phyloP scores from a whole-genome alignment of 2,797 vertebrate genomes.

The Phylloscopus collybita region DNA sequence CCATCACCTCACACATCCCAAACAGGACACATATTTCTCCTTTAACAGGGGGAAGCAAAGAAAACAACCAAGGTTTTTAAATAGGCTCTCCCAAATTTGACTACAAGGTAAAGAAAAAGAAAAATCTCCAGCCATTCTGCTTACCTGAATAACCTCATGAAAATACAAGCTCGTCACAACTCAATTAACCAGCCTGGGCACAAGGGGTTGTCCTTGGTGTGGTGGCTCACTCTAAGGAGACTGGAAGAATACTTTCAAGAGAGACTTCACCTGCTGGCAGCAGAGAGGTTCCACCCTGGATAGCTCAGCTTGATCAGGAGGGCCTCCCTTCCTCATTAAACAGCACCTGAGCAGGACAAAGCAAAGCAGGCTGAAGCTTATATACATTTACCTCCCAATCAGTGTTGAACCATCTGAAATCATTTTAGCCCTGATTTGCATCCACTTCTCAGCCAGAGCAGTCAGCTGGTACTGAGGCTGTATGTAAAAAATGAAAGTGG shows the following conservation, averaged over 20 bases:
- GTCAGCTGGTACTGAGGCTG: neutral
- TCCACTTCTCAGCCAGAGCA: neutral
- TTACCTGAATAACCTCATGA: neutral
- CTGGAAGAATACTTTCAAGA: neutral
- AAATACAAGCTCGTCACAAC: neutral
- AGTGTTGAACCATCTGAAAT: neutral
- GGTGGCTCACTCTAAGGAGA: neutral
- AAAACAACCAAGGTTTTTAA: neutral
- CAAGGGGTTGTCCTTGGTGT: neutral
- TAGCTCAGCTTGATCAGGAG: neutral
- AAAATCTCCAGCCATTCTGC: neutral
- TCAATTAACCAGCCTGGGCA: neutral
- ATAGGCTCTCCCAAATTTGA: neutral
- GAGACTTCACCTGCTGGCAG: neutral
- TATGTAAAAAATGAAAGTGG: neutral
- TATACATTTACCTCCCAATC: neutral
- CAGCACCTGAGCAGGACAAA: neutral
- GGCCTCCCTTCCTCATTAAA: neutral
- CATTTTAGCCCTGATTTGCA: neutral
- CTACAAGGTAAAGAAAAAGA: neutral
- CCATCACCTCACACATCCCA: neutral
- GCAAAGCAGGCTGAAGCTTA: neutral
- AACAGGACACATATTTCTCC: rapidly evolving
- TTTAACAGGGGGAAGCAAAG: neutral
- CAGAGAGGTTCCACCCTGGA: rapidly evolving